phyloP scores from a whole-genome alignment of 2,113 vertebrate genomes.

The Corydoras maculifer region DNA sequence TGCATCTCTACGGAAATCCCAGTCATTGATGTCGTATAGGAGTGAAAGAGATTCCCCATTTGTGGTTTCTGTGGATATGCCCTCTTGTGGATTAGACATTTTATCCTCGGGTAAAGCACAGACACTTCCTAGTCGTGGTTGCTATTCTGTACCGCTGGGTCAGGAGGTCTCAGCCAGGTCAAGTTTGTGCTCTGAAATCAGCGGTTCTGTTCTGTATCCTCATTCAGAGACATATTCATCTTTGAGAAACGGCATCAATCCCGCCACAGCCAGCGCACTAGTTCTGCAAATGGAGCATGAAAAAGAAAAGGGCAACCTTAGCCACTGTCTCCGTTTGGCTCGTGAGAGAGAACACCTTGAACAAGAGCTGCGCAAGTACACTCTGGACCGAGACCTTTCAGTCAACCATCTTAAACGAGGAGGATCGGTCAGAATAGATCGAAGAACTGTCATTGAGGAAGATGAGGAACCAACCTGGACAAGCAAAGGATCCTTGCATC shows the following conservation, averaged over 20 bases:
- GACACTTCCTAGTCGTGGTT: slow-evolving; percentile 16
- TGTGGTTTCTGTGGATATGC: slow-evolving; percentile 66
- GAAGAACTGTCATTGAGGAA: neutral
- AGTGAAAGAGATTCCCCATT: slow-evolving; percentile 54
- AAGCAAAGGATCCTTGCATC: slow-evolving; percentile 46
- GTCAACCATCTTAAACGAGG: slow-evolving; percentile 6
- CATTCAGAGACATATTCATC: slow-evolving; percentile 41
- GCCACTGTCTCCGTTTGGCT: slow-evolving; percentile 62
- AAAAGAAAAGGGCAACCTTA: slow-evolving; percentile 65
- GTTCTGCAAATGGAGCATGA: slow-evolving; percentile 74
- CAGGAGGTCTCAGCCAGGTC: slow-evolving; percentile 24
- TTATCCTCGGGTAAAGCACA: slow-evolving; percentile 18
- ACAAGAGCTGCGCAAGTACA: slow-evolving; percentile 57
- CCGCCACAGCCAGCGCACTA: slow-evolving; percentile 53
- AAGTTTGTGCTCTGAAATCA: slow-evolving; percentile 51
- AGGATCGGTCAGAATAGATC: slow-evolving; percentile 3
- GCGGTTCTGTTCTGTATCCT: slow-evolving; percentile 35
- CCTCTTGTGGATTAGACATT: slow-evolving; percentile 39
- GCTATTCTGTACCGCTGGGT: slow-evolving; percentile 30
- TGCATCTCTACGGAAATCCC: slow-evolving; percentile 46
- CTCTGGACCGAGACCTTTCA: slow-evolving; percentile 35
- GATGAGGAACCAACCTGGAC: slow-evolving; percentile 40
- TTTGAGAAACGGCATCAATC: slow-evolving; percentile 44
- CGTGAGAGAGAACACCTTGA: slow-evolving; percentile 65
- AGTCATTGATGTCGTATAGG: slow-evolving; percentile 42